Conservation (phyloP, 1,140 invertebrate genomes). For the Heliconius nattereri region DNA sequence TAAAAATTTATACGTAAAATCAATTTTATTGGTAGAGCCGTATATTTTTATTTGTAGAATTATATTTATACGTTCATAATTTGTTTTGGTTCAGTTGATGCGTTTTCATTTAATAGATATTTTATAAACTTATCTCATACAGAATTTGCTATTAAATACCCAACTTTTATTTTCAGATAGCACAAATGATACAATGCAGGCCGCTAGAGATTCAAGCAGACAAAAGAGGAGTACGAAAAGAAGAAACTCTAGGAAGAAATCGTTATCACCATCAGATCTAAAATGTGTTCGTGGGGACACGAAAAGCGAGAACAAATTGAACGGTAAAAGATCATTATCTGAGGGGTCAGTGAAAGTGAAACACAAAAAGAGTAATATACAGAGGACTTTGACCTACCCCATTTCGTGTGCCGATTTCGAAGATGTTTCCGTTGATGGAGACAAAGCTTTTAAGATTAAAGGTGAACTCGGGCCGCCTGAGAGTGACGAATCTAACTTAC, state of each 20-base stretch:
- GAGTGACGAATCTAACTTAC: slow-evolving; percentile 74
- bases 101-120: no score
- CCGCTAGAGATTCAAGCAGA: slow-evolving; percentile 67
- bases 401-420: slow-evolving; percentile 65
- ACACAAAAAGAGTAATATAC: slow-evolving; percentile 77
- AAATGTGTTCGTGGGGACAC: slow-evolving; percentile 66
- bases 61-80: no score
- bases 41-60: neutral
- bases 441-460: slow-evolving; percentile 63
- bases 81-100: no score
- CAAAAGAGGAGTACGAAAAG: slow-evolving; percentile 76
- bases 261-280: slow-evolving; percentile 78
- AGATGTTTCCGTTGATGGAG: slow-evolving; percentile 62
- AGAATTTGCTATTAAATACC: no score
- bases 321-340: slow-evolving; percentile 74
- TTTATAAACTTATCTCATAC: no score
- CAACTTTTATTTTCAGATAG: slow-evolving; percentile 53
- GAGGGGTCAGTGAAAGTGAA: slow-evolving; percentile 77
- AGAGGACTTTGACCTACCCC: slow-evolving; percentile 77
- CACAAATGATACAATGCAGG: slow-evolving; percentile 75
- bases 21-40: neutral
- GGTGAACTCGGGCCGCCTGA: slow-evolving; percentile 56
- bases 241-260: slow-evolving; percentile 79
- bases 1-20: no score
- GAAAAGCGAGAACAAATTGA: slow-evolving; percentile 63